These are phyloP conservation scores for Pangasianodon gigas DNA, from an alignment of 2,113 vertebrate genomes.

Conservation along the genomic window DNA sequence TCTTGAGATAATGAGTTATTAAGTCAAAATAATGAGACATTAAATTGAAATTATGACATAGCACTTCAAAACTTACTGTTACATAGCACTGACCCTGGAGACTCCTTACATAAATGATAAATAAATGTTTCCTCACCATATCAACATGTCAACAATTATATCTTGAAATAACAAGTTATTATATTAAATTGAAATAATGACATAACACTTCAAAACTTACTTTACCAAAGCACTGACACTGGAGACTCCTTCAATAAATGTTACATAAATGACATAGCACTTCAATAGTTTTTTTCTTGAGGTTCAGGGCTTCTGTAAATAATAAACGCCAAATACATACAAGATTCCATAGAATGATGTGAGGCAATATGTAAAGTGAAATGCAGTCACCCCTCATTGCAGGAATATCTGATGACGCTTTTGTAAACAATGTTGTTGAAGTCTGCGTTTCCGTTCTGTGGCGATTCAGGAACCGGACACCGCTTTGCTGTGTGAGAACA, in stretches of 20 bases:
- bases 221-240: background rate
- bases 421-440: slow-evolving; percentile 70
- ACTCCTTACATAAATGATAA: background rate
- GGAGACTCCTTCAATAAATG: background rate
- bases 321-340: background rate
- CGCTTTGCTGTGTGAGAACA: slow-evolving; percentile 70
- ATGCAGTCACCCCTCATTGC: slow-evolving; percentile 81
- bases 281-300: background rate
- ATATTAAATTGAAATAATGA: background rate
- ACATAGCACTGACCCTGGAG: background rate
- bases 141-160: no score
- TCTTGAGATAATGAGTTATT: background rate
- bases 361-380: background rate
- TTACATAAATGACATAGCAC: background rate
- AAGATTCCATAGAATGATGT: background rate
- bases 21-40: background rate
- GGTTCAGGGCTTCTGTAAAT: background rate
- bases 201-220: background rate
- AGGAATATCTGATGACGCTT: slow-evolving; percentile 77
- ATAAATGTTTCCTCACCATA: background rate
- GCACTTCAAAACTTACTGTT: background rate
- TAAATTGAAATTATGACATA: background rate
- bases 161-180: background rate
- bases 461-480: slow-evolving; percentile 74
- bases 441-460: slow-evolving; percentile 70